A percentile compares a stretch with the other conserved stretches of the same genome.
phyloP scores from a whole-genome alignment of 2,888 invertebrate genomes.

The Rhopalosiphum nymphaeae region DNA sequence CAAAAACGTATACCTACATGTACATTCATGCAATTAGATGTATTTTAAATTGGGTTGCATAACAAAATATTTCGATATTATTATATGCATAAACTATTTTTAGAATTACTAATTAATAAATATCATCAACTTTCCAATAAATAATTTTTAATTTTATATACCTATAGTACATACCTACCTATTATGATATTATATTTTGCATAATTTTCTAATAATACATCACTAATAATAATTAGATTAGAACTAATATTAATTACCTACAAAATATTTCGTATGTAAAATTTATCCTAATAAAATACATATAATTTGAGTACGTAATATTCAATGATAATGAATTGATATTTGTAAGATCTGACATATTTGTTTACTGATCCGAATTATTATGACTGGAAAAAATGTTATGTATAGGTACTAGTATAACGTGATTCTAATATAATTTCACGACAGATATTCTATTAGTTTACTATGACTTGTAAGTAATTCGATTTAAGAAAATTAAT shows the following conservation, averaged over 20 bases:
- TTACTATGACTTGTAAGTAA: conserved; percentile 18
- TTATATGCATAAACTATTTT: background rate
- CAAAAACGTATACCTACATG: background rate
- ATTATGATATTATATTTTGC: background rate
- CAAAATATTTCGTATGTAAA: background rate
- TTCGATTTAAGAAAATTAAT: conserved; percentile 14
- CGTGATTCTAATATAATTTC: background rate
- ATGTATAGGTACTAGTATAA: background rate
- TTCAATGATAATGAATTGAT: background rate
- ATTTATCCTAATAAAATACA: background rate
- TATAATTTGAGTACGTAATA: background rate
- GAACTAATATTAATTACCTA: background rate
- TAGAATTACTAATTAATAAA: background rate
- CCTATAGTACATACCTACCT: background rate
- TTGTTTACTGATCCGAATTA: conserved; percentile 17
- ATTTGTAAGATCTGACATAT: conserved; percentile 32
- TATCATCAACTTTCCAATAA: background rate
- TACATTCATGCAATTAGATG: background rate
- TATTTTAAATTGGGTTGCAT: background rate
- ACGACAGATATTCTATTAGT: background rate
- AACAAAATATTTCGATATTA: background rate
- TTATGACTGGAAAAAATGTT: background rate
- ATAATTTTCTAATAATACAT: background rate
- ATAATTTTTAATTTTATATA: background rate
- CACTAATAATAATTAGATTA: background rate